Evolutionary conservation across 2,797 vertebrate genomes (phyloP), one percentile per base, ranked within the genome.

Genomic region (Melanotaenia parkinsoni): DNA sequence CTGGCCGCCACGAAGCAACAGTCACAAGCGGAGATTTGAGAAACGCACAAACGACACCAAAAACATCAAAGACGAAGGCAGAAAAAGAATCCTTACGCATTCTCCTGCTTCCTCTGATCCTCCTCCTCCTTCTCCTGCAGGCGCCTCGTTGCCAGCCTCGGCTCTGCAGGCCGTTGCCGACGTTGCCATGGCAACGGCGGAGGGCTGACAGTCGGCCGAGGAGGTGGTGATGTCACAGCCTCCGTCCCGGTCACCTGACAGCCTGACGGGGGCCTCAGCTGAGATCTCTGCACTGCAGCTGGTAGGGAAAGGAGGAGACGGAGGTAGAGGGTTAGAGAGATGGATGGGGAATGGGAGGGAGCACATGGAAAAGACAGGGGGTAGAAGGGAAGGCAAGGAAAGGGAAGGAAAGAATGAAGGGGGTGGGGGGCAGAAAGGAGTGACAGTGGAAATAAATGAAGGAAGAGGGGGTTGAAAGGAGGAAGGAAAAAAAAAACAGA

Each of bases 231-330:
- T 90, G 92, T 95, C 92, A 90, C 90, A 79, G 93, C 94, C 89
- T 91, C 94, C 90, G 88, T 91, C 91, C 84, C 59, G 88, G 91
- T 95, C 95, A 95, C 92, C 87, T 91, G 89, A 95, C 93, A 92
- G 90, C 87, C 93, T 91, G 90, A 95, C 88, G 71, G 93, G 89
- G 81, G 95, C 90, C 86, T 95, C 95, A 54, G 82, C 77, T 37
- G 91, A 90, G 88, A 94, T 91, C 88, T 97, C 96, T 87, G 95
- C 95, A 95, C 94, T 97, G 94, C 96, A 97, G 94, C 96, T 97
- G 93, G 86, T 30, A 43, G 70, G 58, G 82, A 60, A 75, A 66
- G 58, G 58, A 69, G 67, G 72, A 69, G 64, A 78, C 11, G 3
- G 65, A 51, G 65, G 53, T 37, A 75, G 81, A 76, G 73, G 57